Base-by-base conservation (phyloP, 2,113 vertebrate species). In the Cyanoliseus patagonus region DNA sequence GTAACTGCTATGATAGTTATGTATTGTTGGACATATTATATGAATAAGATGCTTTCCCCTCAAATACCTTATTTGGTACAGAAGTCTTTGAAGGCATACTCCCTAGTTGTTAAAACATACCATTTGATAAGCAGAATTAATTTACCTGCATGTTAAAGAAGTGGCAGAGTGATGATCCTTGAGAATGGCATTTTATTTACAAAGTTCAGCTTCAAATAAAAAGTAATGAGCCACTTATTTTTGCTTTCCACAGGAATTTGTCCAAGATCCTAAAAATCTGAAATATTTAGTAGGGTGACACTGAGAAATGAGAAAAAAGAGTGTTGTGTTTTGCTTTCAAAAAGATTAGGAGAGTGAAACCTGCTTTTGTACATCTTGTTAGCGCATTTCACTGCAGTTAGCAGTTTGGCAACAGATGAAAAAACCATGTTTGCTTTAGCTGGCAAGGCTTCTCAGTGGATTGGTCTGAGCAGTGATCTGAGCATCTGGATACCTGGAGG, bases 231-330 rank as follows among this genome's bases (percentile, higher is more conserved):
- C 95, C 37, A 41, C 10, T 88, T 97, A 5, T 72, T 74, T 88
- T 78, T 55, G 8, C 27, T 59, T 78, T 97, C 84, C 74, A 95
- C 95, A 97, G 92, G 79, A 97, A 90, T 87, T 96, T 91, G 72
- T 77, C 91, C 52, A 67, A 86, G 31, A 19, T 42, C 27, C 30
- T 75, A 85, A 81, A 86, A 88, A 68, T 64, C 51, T 90, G 63
- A 90, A 90, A 66, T 55, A 19, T 33, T 61, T 87, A 59, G 42
- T 22, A 61, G 17, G 68, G 31, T 51, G 67, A 67, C 23, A 59
- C 13, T 6, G 12, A 75, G 14, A 30, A 90, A 86, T 20, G 24
- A 94, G 63, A 75, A 86, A 88, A 73, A 70, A 55, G 4, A 9
- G 16, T 67, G 39, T 22, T 31, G 17, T 69, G 31, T 66, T 80